Evolutionary conservation across 2,888 invertebrate genomes (phyloP), one percentile per base, ranked within the genome.

Genomic region (Athripsodes cinereus): DNA sequence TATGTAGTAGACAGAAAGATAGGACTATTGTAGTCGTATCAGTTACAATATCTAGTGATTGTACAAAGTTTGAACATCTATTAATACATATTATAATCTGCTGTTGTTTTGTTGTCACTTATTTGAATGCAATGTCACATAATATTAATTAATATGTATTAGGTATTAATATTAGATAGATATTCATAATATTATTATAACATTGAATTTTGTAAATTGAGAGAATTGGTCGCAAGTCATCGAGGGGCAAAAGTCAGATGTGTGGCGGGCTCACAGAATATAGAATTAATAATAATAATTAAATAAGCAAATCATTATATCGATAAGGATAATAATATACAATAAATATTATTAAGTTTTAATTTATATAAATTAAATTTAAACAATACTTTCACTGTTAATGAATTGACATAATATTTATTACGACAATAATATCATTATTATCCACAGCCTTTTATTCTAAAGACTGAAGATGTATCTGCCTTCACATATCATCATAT

Each of bases 31-130:
- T n/a, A n/a, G n/a, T n/a, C 26, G 10, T 26, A 26, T 26, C 3
- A 10, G 10, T 6, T 26, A 26, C 26, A 26, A 3, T 6, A 10
- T 26, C 35, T 62, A 62, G 61, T 63, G 63, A 61, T 61, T 63
- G 63, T 63, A 63, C 63, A 59, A 57, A 59, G 50, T 63, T 63
- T 63, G 63, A 63, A 63, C 63, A 61, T 63, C 59, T 63, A 61
- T 55, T 60, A 63, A 40, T 6, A 26, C n/a, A n/a, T n/a, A n/a
- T n/a, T n/a, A n/a, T n/a, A n/a, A n/a, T n/a, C n/a, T n/a, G n/a
- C 31, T 31, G 31, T 8, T 8, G 11, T 31, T 31, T 31, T 31
- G 6, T 31, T 31, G 31, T 31, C 31, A 8, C 31, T 8, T 31
- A 31, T 31, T 31, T 31, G 6, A 11, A 31, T 8, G 11, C 11